Percentiles rank a stretch among this genome's conserved stretches.
phyloP scores from a whole-genome alignment of 2,797 vertebrate genomes.

The Microcaecilia unicolor region DNA sequence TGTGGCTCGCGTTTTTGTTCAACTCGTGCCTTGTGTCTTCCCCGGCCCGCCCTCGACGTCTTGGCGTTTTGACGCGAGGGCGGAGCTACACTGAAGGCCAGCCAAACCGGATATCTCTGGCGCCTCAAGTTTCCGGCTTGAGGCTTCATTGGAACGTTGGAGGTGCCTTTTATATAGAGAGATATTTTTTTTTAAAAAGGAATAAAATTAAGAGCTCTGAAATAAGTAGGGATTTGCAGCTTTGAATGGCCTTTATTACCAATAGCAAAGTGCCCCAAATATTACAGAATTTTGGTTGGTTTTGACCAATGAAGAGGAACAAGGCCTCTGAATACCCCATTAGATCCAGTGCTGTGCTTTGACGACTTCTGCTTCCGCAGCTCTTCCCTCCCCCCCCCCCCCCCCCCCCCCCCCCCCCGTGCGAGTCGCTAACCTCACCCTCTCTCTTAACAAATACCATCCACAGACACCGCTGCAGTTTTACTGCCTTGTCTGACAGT shows the following conservation, averaged over 20 bases:
- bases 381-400: too few species aligned
- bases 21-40: too few species aligned
- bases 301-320: slow-evolving; percentile 70
- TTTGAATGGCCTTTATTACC: slow-evolving; percentile 56
- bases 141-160: too few species aligned
- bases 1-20: too few species aligned
- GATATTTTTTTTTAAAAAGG: too few species aligned
- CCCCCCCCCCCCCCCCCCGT: too few species aligned
- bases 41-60: too few species aligned
- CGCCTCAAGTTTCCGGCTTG: too few species aligned
- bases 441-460: slow-evolving; percentile 62
- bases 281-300: slow-evolving; percentile 60
- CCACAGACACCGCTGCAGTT: slow-evolving; percentile 62
- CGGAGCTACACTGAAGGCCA: too few species aligned
- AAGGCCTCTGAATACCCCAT: slow-evolving; percentile 66
- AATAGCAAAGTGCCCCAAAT: slow-evolving; percentile 58
- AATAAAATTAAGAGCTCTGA: slow-evolving; percentile 31
- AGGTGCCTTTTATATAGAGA: too few species aligned
- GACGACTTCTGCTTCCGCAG: slow-evolving; percentile 56
- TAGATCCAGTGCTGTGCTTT: slow-evolving; percentile 67
- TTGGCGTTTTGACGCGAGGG: too few species aligned
- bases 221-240: slow-evolving; percentile 40
- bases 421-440: slow-evolving; percentile 56
- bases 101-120: too few species aligned
- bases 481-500: slow-evolving; percentile 70